Percentiles rank a stretch among this genome's conserved stretches.
Evolutionary conservation across 2,797 vertebrate species (phyloP).

Genomic region (Oreonectes daqikongensis): DNA sequence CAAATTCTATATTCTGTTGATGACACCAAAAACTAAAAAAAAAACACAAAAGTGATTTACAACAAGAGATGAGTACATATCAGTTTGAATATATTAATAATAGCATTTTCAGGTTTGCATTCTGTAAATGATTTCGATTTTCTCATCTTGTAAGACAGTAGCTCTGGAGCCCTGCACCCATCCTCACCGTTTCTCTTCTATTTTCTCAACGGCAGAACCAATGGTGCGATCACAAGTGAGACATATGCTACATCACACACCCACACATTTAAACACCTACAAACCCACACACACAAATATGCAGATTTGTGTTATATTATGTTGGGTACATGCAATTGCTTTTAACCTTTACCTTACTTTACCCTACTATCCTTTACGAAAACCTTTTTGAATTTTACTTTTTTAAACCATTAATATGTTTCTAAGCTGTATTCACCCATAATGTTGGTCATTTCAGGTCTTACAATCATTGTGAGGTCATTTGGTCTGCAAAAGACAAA

Average conservation of each 20-base stretch:
- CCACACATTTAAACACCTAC: too few relatives aligned
- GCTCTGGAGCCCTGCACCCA: background rate
- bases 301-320: background rate
- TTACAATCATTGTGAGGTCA: background rate
- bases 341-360: too few relatives aligned
- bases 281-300: background rate
- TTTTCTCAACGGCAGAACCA: background rate
- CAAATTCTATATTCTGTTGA: background rate
- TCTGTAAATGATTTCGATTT: background rate
- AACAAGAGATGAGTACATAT: too few relatives aligned
- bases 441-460: too few relatives aligned
- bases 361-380: too few relatives aligned
- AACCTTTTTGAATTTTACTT: too few relatives aligned
- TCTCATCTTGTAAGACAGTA: background rate
- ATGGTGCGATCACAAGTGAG: background rate
- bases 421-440: too few relatives aligned
- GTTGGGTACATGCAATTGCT: background rate
- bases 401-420: background rate
- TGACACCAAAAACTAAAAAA: too few relatives aligned
- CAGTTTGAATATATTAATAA: too few relatives aligned
- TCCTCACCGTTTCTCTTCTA: background rate
- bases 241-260: background rate
- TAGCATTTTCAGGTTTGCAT: too few relatives aligned
- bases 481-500: conserved; percentile 2
- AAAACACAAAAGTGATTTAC: too few relatives aligned